Evolutionary conservation across 2,113 vertebrate genomes (phyloP).

Genomic region (Atrichornis clamosus): DNA sequence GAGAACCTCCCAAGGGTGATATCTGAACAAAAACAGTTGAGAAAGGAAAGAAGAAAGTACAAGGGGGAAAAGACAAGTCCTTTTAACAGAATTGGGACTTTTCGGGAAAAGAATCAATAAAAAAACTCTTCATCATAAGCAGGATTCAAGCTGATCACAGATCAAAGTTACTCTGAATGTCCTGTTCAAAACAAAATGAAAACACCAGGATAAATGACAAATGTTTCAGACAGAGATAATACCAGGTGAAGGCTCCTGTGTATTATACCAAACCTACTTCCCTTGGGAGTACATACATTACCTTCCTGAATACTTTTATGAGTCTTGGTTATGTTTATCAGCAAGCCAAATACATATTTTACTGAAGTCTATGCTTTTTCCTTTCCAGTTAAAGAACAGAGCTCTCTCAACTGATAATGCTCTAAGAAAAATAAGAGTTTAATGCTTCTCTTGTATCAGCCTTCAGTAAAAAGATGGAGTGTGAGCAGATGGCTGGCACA

Average conservation of each 20-base stretch:
- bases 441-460: neutral
- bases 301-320: neutral
- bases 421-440: neutral
- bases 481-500: neutral
- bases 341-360: neutral
- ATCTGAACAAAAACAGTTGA: neutral
- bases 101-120: neutral
- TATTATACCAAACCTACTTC: neutral
- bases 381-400: neutral
- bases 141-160: neutral
- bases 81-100: neutral
- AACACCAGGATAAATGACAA: neutral
- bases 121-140: neutral
- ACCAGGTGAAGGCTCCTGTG: neutral
- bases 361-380: neutral
- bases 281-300: neutral
- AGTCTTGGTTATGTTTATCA: neutral
- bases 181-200: neutral
- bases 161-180: neutral
- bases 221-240: neutral
- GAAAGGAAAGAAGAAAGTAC: neutral
- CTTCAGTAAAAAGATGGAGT: neutral
- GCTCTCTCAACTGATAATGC: neutral
- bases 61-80: neutral
- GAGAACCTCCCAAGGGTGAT: neutral